Conservation (phyloP, 2,888 invertebrate genomes). For the Cetonia aurata region DNA sequence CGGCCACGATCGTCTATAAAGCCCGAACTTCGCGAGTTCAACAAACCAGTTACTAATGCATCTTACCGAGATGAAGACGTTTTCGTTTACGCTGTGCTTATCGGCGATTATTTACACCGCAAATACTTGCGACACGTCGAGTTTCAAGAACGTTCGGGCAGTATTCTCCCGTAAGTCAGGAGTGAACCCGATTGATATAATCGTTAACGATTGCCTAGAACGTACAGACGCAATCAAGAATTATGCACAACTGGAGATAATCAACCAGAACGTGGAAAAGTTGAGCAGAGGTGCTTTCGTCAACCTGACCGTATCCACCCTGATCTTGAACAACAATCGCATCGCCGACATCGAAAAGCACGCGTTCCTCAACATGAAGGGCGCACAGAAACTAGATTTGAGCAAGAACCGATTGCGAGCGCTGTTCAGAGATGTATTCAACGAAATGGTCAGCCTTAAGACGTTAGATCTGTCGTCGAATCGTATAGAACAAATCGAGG, state of each 20-base stretch:
- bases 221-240: not conserved
- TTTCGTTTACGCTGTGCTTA: too few relatives aligned
- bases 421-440: slow-evolving; percentile 39
- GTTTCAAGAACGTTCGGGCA: slow-evolving; percentile 17
- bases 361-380: slow-evolving; percentile 19
- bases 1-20: too few relatives aligned
- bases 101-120: too few relatives aligned
- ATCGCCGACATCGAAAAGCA: slow-evolving; percentile 34
- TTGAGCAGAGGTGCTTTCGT: slow-evolving; percentile 18
- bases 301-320: slow-evolving; percentile 3
- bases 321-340: slow-evolving; percentile 35
- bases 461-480: slow-evolving; percentile 42
- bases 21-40: too few relatives aligned
- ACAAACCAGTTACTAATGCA: too few relatives aligned
- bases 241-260: slow-evolving; percentile 13
- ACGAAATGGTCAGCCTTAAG: slow-evolving; percentile 40
- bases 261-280: slow-evolving; percentile 23
- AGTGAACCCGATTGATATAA: slow-evolving; percentile 13
- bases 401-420: slow-evolving; percentile 38
- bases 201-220: slow-evolving; percentile 26
- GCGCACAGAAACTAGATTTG: slow-evolving; percentile 20
- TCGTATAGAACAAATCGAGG: slow-evolving; percentile 41
- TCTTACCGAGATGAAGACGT: too few relatives aligned
- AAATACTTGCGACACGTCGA: slow-evolving; percentile 12
- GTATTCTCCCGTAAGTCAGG: not conserved